Base-by-base conservation (phyloP, 2,888 invertebrate species). In the Drosophila sordidula region DNA sequence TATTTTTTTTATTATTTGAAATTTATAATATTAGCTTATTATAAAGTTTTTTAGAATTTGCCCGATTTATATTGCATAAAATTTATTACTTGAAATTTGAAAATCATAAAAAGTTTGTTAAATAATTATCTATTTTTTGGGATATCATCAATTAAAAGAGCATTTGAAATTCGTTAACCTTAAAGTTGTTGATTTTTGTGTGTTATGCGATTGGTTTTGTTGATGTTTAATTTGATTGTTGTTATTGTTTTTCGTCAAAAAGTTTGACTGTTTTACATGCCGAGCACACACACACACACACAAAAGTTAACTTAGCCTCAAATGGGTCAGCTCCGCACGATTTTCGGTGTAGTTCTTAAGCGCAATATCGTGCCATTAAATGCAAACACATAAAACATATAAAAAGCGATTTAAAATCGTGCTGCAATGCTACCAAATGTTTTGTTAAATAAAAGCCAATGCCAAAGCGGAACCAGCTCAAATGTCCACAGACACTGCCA, bases 381-480 rank as follows among this genome's bases (percentile, higher is more conserved):
- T 77, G 65, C 65, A 78, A 73, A 68, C 61, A 65, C 8, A 75
- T 64, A 45, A 71, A 57, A 72, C 59, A 68, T 64, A 73, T 70
- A 70, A 66, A 75, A 62, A 76, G 49, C 50, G 54, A 66, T 67
- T 80, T 67, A 46, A 78, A 70, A 69, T 80, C 78, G 81, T 79
- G 79, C 78, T 69, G 71, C 78, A 78, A 80, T 80, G 78, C 69
- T 69, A 78, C 75, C 75, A 81, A 74, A 81, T 78, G 64, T 61
- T 71, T 78, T 72, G 71, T 57, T 70, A 70, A 68, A 75, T 68
- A 80, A 76, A 76, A 76, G 34, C 46, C 68, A 80, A 80, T 81
- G 70, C 70, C 81, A 74, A 79, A 69, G 78, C 75, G 78, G 71
- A 78, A 79, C 73, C 80, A 54, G 64, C 69, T 66, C 46, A 47